phyloP scores from a whole-genome alignment of 2,797 vertebrate species.

The Nannoperca australis region DNA sequence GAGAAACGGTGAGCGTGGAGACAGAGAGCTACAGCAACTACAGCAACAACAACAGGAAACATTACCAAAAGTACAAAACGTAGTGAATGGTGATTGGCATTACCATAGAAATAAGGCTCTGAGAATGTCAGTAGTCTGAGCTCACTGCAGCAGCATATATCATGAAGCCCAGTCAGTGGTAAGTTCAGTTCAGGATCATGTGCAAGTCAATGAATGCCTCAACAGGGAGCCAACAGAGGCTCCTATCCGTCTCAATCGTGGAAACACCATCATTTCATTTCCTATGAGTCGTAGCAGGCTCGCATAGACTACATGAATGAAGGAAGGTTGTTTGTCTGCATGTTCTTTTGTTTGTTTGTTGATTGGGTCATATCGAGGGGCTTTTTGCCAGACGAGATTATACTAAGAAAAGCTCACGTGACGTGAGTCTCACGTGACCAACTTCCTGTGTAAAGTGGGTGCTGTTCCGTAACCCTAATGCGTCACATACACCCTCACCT shows the following conservation, averaged over 20 bases:
- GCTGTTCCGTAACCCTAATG: background rate
- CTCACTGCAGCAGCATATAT: background rate
- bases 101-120: slow-evolving; percentile 37
- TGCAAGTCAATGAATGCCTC: slow-evolving; percentile 30
- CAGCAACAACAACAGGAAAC: slow-evolving; percentile 37
- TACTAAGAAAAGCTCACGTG: too few species aligned
- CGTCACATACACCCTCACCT: background rate
- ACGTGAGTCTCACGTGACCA: too few species aligned
- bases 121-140: slow-evolving; percentile 4
- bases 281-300: background rate
- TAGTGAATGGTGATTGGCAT: slow-evolving; percentile 9
- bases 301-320: background rate
- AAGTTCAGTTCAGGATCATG: slow-evolving; percentile 26
- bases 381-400: too few species aligned
- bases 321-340: background rate
- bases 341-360: background rate
- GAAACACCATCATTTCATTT: background rate
- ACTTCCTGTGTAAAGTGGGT: too few species aligned
- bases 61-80: slow-evolving; percentile 25
- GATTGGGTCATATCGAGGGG: background rate
- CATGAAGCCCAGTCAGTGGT: slow-evolving; percentile 3
- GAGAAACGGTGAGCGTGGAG: slow-evolving; percentile 53
- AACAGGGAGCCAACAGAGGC: slow-evolving; percentile 9
- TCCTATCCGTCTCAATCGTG: slow-evolving; percentile 22
- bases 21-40: slow-evolving; percentile 29